Percentiles rank a stretch among this genome's conserved stretches.
Evolutionary conservation across 2,113 vertebrate genomes (phyloP).

Genomic region (Paralichthys olivaceus): DNA sequence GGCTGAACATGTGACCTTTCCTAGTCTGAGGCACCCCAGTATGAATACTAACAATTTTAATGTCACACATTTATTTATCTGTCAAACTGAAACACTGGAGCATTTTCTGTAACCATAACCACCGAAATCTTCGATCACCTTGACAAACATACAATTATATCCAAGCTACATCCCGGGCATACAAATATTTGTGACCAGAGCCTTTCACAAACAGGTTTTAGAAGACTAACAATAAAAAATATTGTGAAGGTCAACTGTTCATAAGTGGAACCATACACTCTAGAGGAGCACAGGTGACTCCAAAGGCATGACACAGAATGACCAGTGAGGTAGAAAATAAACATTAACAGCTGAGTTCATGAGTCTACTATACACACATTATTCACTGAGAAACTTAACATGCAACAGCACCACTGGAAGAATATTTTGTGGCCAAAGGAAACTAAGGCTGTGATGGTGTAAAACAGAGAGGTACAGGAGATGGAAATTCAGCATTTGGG

Average conservation of each 20-base stretch:
- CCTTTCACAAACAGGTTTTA: too few relatives aligned
- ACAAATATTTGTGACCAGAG: too few relatives aligned
- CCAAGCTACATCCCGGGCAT: too few relatives aligned
- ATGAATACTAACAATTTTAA: constrained; percentile 1
- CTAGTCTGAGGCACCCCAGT: not conserved
- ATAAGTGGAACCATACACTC: too few relatives aligned
- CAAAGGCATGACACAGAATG: not conserved
- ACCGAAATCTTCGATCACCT: not conserved
- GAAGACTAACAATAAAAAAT: too few relatives aligned
- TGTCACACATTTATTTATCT: not conserved
- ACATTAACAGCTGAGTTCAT: not conserved
- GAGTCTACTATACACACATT: not conserved
- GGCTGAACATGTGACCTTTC: not conserved
- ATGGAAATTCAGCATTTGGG: too few relatives aligned
- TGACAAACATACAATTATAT: not conserved
- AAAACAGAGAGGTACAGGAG: too few relatives aligned
- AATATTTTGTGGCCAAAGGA: too few relatives aligned
- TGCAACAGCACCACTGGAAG: not conserved
- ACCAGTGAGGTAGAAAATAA: not conserved
- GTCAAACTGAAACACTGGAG: not conserved
- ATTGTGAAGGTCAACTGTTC: too few relatives aligned
- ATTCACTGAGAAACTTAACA: not conserved
- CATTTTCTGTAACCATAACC: not conserved
- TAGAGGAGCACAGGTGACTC: too few relatives aligned
- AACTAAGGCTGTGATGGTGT: too few relatives aligned